A percentile compares a stretch with the other conserved stretches of the same genome.
Evolutionary conservation across 2,113 vertebrate species (phyloP).

Genomic region (Cottus gobio): DNA sequence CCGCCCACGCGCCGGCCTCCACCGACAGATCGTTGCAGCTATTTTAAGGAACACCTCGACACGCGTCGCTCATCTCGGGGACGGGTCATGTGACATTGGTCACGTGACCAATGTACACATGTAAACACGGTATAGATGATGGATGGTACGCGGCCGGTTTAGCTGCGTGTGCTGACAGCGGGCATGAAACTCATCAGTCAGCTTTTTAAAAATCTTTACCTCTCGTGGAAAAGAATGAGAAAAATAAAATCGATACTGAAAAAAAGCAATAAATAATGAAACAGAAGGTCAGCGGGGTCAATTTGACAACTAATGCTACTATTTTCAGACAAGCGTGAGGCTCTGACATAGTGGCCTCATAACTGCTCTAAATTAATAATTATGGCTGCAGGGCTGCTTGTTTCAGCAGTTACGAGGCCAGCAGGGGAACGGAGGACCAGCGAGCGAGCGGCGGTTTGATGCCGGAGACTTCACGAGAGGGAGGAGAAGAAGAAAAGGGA

Average conservation of each 20-base stretch:
- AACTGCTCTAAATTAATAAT: background rate
- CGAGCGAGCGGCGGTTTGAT: background rate
- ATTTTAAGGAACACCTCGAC: background rate
- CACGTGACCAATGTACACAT: too few species aligned
- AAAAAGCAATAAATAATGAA: background rate
- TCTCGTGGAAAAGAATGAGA: background rate
- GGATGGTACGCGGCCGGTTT: background rate
- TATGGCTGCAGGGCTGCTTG: conserved; percentile 3
- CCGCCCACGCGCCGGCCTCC: conserved; percentile 34
- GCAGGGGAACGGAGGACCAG: background rate
- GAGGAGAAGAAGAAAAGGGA: too few species aligned
- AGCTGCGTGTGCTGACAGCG: background rate
- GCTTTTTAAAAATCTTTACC: background rate
- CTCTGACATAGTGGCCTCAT: conserved; percentile 12
- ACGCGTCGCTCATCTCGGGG: background rate
- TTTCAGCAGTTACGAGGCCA: background rate
- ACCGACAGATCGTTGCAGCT: conserved; percentile 1
- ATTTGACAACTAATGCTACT: conserved; percentile 10
- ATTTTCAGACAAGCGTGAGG: background rate
- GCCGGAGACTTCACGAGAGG: too few species aligned
- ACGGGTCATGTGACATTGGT: too few species aligned
- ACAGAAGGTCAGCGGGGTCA: background rate
- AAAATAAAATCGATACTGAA: background rate
- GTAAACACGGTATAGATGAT: too few species aligned
- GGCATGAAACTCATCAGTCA: background rate